These are phyloP conservation scores for Ceriagrion tenellum DNA, from an alignment of 2,888 invertebrate species.

Conservation along the genomic window DNA sequence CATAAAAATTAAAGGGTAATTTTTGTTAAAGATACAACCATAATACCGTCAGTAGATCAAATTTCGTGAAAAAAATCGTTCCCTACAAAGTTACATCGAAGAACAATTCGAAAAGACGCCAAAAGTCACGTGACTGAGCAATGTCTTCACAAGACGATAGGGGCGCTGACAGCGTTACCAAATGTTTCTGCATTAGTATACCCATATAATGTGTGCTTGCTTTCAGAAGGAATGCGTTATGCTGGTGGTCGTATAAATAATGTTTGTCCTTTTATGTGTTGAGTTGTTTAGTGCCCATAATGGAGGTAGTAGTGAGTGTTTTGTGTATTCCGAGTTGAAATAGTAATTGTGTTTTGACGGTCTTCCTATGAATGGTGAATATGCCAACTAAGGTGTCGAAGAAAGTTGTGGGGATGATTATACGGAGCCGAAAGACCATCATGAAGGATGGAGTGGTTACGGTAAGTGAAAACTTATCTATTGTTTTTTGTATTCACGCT, in stretches of 20 bases:
- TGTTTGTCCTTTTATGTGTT: not conserved
- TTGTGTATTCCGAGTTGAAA: slow-evolving; percentile 65
- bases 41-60: too few species aligned
- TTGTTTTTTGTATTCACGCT: not conserved
- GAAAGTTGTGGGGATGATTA: slow-evolving; percentile 92
- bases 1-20: too few species aligned
- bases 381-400: slow-evolving; percentile 88
- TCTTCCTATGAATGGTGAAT: slow-evolving; percentile 73
- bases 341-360: slow-evolving; percentile 26
- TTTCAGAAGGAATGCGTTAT: not conserved
- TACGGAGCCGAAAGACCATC: slow-evolving; percentile 91
- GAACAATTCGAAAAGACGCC: not conserved
- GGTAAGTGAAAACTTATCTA: slow-evolving; percentile 79
- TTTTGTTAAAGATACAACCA: too few species aligned
- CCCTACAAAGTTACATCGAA: too few species aligned
- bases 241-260: not conserved
- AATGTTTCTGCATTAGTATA: slow-evolving; percentile 30
- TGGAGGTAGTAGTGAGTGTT: slow-evolving; percentile 32
- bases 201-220: not conserved
- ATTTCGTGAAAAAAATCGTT: too few species aligned
- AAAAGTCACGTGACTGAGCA: not conserved
- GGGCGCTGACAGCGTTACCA: not conserved
- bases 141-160: not conserved
- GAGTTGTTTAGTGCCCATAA: slow-evolving; percentile 25
- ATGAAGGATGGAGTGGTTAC: slow-evolving; percentile 94